Percentiles rank a stretch among this genome's conserved stretches.
Conservation (phyloP, 2,113 vertebrate species). For the Axis porcinus region DNA sequence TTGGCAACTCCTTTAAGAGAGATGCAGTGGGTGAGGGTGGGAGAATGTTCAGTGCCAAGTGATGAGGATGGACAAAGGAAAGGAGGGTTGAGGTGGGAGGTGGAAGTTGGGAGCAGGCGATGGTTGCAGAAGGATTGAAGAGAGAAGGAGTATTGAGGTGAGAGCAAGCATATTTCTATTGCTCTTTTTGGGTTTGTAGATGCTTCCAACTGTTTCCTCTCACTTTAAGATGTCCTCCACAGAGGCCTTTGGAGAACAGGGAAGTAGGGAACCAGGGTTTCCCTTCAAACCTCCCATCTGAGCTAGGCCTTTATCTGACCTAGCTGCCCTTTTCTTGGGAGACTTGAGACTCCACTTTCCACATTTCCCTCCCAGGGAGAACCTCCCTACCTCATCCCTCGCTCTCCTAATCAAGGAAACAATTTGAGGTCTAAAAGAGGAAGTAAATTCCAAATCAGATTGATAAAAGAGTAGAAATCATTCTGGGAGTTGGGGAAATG, state of each 20-base stretch:
- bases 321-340: not conserved
- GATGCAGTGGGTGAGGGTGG: not conserved
- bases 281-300: not conserved
- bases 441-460: not conserved
- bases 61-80: not conserved
- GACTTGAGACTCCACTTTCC: not conserved
- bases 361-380: not conserved
- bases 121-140: not conserved
- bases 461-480: not conserved
- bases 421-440: not conserved
- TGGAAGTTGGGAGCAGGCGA: not conserved
- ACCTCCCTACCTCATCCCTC: not conserved
- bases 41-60: not conserved
- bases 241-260: not conserved
- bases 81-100: not conserved
- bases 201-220: not conserved
- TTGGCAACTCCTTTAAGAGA: slow-evolving; percentile 22
- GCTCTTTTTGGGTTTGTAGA: not conserved
- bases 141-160: not conserved
- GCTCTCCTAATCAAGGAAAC: not conserved
- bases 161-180: not conserved
- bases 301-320: not conserved
- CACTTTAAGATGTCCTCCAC: not conserved
- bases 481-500: not conserved
- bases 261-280: not conserved